phyloP scores from a whole-genome alignment of 2,888 invertebrate genomes.

The Argyresthia albistria region DNA sequence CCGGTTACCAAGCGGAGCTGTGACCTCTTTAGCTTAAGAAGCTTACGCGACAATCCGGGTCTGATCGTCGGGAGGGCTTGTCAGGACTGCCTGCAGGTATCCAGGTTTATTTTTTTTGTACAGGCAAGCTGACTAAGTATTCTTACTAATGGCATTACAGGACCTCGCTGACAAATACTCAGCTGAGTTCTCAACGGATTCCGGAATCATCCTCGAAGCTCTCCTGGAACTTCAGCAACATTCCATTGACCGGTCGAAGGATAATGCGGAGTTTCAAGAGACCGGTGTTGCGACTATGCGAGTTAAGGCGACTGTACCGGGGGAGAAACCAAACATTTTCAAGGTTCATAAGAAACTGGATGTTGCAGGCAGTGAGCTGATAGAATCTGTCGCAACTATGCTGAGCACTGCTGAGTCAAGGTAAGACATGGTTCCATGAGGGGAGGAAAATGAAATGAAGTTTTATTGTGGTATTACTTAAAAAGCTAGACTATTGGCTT shows the following conservation, averaged over 20 bases:
- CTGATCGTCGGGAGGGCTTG: no score
- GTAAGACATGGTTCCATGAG: no score
- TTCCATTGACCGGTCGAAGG: conserved; percentile 80
- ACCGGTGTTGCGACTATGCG: conserved; percentile 82
- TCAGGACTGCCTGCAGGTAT: no score
- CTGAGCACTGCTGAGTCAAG: conserved; percentile 44
- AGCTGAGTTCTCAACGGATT: conserved; percentile 60
- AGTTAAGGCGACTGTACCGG: conserved; percentile 74
- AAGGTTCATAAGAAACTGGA: conserved; percentile 72
- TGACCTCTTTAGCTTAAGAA: no score
- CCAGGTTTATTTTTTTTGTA: no score
- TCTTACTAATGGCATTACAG: conserved; percentile 41
- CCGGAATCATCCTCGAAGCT: conserved; percentile 63
- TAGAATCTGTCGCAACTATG: conserved; percentile 60
- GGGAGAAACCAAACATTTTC: conserved; percentile 56
- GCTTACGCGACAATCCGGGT: no score
- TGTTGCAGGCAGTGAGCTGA: conserved; percentile 67
- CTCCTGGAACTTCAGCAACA: conserved; percentile 77
- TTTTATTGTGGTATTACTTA: no score
- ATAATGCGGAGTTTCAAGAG: conserved; percentile 77
- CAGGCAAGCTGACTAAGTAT: no score
- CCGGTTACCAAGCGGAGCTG: no score
- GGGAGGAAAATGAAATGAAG: no score
- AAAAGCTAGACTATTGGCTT: no score
- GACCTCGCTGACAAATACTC: conserved; percentile 74